Percentiles rank a stretch among this genome's conserved stretches.
Conservation (phyloP, 2,797 vertebrate genomes). For the Carapus acus region DNA sequence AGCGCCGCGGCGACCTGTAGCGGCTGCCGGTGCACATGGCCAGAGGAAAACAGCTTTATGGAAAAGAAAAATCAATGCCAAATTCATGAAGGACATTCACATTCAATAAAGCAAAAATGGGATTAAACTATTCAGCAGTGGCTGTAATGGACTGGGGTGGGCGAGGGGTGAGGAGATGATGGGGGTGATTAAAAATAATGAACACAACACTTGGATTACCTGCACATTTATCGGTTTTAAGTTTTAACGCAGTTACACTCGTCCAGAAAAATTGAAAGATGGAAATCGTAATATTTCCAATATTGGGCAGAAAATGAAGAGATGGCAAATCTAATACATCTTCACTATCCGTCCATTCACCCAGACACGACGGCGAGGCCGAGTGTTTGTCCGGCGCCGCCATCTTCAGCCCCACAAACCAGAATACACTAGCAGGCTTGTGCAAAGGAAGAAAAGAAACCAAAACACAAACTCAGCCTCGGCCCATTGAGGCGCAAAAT, state of each 20-base stretch:
- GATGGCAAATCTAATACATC: background rate
- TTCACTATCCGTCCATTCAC: background rate
- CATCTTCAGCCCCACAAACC: slow-evolving; percentile 31
- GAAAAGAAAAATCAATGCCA: slow-evolving; percentile 59
- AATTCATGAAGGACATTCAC: slow-evolving; percentile 64
- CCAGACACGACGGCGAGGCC: background rate
- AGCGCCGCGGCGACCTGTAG: slow-evolving; percentile 48
- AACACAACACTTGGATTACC: slow-evolving; percentile 27
- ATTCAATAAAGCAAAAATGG: slow-evolving; percentile 55
- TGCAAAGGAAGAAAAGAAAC: no score
- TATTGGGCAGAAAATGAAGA: background rate
- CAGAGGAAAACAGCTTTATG: slow-evolving; percentile 56
- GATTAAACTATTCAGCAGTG: slow-evolving; percentile 54
- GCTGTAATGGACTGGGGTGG: slow-evolving; percentile 38
- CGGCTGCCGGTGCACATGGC: slow-evolving; percentile 48
- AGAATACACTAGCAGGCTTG: slow-evolving; percentile 53
- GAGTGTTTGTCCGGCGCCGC: slow-evolving; percentile 32
- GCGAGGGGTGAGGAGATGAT: no score
- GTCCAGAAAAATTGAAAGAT: slow-evolving; percentile 4
- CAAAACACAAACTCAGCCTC: slow-evolving; percentile 51
- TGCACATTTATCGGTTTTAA: slow-evolving; percentile 12
- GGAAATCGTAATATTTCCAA: background rate
- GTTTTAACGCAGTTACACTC: slow-evolving; percentile 11
- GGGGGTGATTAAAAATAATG: slow-evolving; percentile 9
- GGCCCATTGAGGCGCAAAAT: slow-evolving; percentile 51